Conservation (phyloP, 2,888 invertebrate species). For the Polietes domitor region DNA sequence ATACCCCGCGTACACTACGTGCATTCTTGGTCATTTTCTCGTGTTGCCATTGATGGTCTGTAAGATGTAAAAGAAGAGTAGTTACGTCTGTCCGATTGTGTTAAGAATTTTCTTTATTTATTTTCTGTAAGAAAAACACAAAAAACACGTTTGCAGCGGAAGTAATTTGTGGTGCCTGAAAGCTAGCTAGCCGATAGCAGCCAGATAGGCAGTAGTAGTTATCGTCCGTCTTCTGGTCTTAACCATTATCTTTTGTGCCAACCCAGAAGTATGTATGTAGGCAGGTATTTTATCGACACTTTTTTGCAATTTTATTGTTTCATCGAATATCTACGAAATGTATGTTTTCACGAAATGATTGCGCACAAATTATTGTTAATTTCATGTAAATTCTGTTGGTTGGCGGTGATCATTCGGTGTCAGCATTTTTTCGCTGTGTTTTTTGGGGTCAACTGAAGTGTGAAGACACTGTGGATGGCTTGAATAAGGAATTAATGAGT, state of each 20-base stretch:
- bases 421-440: conserved; percentile 3
- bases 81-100: conserved; percentile 11
- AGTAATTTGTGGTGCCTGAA: conserved; percentile 66
- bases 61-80: conserved; percentile 46
- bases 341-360: neutral
- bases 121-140: conserved; percentile 49
- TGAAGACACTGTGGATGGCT: neutral
- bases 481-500: neutral
- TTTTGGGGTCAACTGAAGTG: conserved; percentile 11
- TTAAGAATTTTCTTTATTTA: conserved; percentile 56
- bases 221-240: neutral
- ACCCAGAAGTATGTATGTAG: conserved; percentile 7
- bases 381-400: conserved; percentile 32
- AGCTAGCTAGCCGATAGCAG: too few species aligned
- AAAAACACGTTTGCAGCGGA: conserved; percentile 65
- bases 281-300: conserved; percentile 3
- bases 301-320: conserved; percentile 34
- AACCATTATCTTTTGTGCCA: neutral
- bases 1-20: conserved; percentile 18
- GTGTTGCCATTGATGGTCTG: conserved; percentile 29
- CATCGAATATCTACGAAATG: conserved; percentile 6
- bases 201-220: neutral
- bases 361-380: conserved; percentile 30
- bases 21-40: conserved; percentile 49
- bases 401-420: neutral